Evolutionary conservation across 2,113 vertebrate species (phyloP).

Genomic region (Albula glossodonta): DNA sequence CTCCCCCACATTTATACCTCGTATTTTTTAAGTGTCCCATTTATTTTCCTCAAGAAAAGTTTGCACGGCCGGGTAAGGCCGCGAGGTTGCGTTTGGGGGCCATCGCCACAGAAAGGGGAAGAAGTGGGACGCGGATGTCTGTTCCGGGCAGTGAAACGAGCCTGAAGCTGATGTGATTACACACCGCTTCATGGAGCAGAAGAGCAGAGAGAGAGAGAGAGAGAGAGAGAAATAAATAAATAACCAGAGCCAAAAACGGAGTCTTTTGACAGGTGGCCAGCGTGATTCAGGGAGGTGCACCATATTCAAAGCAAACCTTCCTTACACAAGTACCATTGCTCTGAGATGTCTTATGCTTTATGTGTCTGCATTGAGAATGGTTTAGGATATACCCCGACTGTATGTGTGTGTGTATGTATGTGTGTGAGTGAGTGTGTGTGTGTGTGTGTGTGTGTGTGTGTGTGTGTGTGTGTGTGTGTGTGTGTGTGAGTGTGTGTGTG

Average conservation of each 20-base stretch:
- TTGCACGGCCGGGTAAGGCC: background rate
- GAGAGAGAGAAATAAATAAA: background rate
- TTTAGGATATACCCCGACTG: no score
- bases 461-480: no score
- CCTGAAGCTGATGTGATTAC: slow-evolving; percentile 17
- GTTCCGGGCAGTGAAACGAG: slow-evolving; percentile 7
- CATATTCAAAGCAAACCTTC: background rate
- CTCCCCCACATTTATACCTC: background rate
- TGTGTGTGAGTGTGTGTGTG: no score
- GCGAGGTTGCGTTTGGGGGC: background rate
- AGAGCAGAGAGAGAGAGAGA: background rate
- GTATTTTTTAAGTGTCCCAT: background rate
- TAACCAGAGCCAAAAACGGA: background rate
- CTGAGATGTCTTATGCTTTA: no score
- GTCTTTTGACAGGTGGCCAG: background rate
- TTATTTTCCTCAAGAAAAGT: background rate
- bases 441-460: no score
- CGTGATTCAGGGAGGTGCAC: background rate
- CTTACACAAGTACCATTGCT: background rate
- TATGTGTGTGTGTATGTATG: no score
- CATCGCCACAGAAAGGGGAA: background rate
- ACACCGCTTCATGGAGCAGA: slow-evolving; percentile 8
- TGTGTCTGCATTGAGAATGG: no score
- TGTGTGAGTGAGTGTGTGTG: no score
- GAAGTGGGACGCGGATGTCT: background rate